phyloP scores from a whole-genome alignment of 2,113 vertebrate genomes.

The Microtus ochrogaster region DNA sequence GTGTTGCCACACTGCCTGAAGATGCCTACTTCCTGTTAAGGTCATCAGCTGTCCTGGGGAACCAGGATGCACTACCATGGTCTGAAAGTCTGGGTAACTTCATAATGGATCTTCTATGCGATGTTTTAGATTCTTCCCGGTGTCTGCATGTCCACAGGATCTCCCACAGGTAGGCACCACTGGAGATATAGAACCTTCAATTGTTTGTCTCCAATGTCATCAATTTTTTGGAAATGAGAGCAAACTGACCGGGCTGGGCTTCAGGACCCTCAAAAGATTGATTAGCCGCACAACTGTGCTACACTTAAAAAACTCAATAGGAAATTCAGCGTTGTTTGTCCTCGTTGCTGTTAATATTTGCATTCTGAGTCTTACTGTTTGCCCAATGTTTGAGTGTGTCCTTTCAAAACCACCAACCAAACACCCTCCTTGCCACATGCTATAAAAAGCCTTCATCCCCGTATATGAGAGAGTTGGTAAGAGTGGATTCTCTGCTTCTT shows the following conservation, averaged over 20 bases:
- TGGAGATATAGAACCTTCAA: fast-evolving
- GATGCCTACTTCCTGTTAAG: neutral
- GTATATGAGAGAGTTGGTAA: slow-evolving; percentile 15
- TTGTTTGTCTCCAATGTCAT: neutral
- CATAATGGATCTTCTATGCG: neutral
- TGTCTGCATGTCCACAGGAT: neutral
- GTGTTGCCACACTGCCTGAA: fast-evolving
- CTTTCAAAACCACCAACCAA: neutral
- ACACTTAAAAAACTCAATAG: neutral
- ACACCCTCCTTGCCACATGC: neutral
- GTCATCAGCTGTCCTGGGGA: neutral
- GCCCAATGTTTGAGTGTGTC: slow-evolving; percentile 44
- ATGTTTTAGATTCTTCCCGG: neutral
- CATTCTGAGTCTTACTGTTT: neutral
- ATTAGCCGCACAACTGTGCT: neutral
- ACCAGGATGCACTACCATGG: neutral
- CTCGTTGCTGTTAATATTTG: neutral
- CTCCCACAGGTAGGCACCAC: neutral
- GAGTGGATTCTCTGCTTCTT: slow-evolving; percentile 32
- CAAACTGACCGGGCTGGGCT: neutral
- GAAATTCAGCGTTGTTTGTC: slow-evolving; percentile 36
- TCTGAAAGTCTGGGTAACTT: neutral
- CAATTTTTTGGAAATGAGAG: neutral
- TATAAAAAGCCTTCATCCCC: neutral
- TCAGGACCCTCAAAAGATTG: slow-evolving; percentile 8